phyloP scores from a whole-genome alignment of 2,113 vertebrate genomes.

The Sigmodon hispidus region DNA sequence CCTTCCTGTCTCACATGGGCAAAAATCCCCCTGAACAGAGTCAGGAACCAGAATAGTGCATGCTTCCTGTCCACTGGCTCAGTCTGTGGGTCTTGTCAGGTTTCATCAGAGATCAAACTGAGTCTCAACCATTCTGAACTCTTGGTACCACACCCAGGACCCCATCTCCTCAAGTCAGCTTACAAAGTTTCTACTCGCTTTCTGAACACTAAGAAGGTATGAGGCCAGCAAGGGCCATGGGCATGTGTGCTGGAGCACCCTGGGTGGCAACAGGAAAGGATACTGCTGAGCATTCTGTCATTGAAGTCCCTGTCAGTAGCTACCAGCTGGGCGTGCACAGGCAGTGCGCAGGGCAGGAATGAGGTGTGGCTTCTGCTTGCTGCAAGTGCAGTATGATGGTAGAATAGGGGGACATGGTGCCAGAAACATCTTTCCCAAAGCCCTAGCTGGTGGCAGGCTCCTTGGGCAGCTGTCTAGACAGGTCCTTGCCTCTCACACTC shows the following conservation, averaged over 20 bases:
- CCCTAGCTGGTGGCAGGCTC: not conserved
- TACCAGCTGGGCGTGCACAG: not conserved
- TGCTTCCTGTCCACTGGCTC: not conserved
- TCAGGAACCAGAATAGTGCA: fast-evolving
- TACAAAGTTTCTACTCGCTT: not conserved
- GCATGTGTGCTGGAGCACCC: fast-evolving
- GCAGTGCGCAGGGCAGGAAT: no score
- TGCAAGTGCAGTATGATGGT: not conserved
- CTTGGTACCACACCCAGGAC: fast-evolving
- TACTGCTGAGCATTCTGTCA: fast-evolving
- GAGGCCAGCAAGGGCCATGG: not conserved
- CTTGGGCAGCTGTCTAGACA: not conserved
- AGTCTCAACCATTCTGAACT: not conserved
- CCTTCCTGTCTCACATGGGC: not conserved
- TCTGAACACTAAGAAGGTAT: not conserved
- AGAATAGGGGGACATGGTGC: fast-evolving
- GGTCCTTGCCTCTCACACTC: not conserved
- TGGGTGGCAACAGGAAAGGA: no score
- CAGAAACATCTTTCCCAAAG: no score
- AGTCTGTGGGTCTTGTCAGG: fast-evolving
- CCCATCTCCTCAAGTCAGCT: not conserved
- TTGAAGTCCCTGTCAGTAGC: not conserved
- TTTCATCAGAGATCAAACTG: not conserved
- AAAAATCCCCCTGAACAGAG: not conserved
- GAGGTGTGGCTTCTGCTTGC: no score